Evolutionary conservation across 2,113 vertebrate species (phyloP), one percentile per base, ranked within the genome.

Genomic region (Sylvilagus bachmani): DNA sequence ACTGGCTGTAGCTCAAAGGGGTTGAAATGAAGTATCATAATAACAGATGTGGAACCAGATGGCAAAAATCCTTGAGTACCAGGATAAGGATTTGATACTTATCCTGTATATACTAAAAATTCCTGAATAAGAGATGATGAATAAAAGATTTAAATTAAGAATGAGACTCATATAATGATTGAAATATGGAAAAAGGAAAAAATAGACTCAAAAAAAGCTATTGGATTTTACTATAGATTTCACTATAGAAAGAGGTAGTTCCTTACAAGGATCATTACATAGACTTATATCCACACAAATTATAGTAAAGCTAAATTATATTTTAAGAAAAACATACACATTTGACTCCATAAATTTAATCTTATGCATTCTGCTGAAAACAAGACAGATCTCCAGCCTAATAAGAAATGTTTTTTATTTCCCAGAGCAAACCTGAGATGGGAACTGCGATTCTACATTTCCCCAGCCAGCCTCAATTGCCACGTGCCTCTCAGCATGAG

Each of bases 91-190:
- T n/a, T 6, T 49, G 38, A 80, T 66, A 29, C 64, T 95, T 77
- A 91, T 74, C 82, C 73, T 91, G 31, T 17, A 90, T 31, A 90
- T 8, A 69, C 27, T 86, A 75, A 79, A 53, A 91, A 44, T 85
- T 80, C 75, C 73, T 89, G 44, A 80, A 91, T 89, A 85, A 81
- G 44, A 71, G 4, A 61, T 64, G 36, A 92, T 90, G 5, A 86
- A 83, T 77, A 69, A 82, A 90, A 95, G 5, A 17, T 79, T 84
- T 79, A 91, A 91, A 62, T 86, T 36, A 89, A 79, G 55, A 91
- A 58, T 70, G 49, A 75, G 78, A 78, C 62, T 94, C 58, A 86
- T 10, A 36, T 38, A 93, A 33, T 62, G 12, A 92, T 33, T 80
- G 64, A 81, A 91, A 94, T 55, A 79, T 21, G 67, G 29, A 91